Evolutionary conservation across 53 echinoderm and acorn worm species (phyloP).

Genomic region (Holothuria scabra): DNA sequence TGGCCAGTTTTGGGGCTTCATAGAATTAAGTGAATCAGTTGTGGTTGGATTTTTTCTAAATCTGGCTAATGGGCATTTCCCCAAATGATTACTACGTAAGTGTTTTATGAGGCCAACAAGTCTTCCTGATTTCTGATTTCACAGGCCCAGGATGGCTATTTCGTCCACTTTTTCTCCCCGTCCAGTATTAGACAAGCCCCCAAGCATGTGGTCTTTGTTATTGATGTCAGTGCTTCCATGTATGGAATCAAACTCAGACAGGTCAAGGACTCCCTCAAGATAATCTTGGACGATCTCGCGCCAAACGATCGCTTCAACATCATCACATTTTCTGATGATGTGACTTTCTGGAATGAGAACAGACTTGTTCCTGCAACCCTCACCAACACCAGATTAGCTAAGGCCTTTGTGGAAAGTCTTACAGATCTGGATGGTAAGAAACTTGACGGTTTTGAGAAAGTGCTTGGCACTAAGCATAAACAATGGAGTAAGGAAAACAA

Average conservation of each 20-base stretch:
- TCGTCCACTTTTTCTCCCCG: slow-evolving; percentile 95
- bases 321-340: slow-evolving; percentile 86
- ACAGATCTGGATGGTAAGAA: slow-evolving; percentile 80
- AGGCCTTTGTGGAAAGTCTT: slow-evolving; percentile 74
- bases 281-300: slow-evolving; percentile 78
- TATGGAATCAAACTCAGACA: slow-evolving; percentile 85
- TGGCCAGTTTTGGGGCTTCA: too few relatives aligned
- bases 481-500: too few relatives aligned
- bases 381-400: slow-evolving; percentile 75
- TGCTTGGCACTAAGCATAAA: too few relatives aligned
- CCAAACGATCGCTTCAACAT: slow-evolving; percentile 86
- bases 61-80: too few relatives aligned
- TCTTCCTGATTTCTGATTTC: background rate
- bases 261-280: slow-evolving; percentile 88
- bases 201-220: slow-evolving; percentile 90
- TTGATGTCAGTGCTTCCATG: slow-evolving; percentile 98
- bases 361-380: slow-evolving; percentile 70
- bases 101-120: background rate
- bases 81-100: too few relatives aligned
- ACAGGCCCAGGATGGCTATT: slow-evolving; percentile 87
- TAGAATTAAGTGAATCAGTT: too few relatives aligned
- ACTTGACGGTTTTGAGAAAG: too few relatives aligned
- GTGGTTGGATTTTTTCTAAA: too few relatives aligned
- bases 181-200: slow-evolving; percentile 55
- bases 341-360: slow-evolving; percentile 72